Conservation (phyloP, 2,888 invertebrate species). For the Tortrix viridana region DNA sequence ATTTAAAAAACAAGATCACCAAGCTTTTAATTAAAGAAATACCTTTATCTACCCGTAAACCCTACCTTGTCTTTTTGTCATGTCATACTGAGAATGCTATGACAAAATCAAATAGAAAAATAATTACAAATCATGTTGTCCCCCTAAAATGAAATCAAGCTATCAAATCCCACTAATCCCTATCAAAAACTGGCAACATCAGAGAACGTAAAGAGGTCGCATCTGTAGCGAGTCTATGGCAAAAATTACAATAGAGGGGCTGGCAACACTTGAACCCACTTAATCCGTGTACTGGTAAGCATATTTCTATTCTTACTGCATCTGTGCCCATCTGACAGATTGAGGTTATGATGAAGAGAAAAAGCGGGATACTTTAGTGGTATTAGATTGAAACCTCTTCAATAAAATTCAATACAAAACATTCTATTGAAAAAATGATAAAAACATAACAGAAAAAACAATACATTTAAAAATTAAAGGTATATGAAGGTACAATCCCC, state of each 20-base stretch:
- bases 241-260: conserved; percentile 43
- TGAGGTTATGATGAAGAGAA: conserved; percentile 15
- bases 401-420: too few species aligned
- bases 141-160: conserved; percentile 38
- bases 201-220: conserved; percentile 35
- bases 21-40: too few species aligned
- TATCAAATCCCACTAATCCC: conserved; percentile 41
- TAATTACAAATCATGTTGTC: conserved; percentile 29
- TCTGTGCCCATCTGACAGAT: conserved; percentile 41
- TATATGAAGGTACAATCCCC: too few species aligned
- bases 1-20: too few species aligned
- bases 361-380: conserved; percentile 17
- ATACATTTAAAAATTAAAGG: too few species aligned
- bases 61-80: not conserved
- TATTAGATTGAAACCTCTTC: not conserved
- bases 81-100: conserved; percentile 8
- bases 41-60: not conserved
- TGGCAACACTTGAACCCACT: conserved; percentile 43
- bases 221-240: conserved; percentile 41
- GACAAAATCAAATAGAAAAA: conserved; percentile 32
- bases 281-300: conserved; percentile 41
- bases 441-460: too few species aligned
- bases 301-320: conserved; percentile 46
- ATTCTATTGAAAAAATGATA: too few species aligned
- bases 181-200: conserved; percentile 42